phyloP scores from a whole-genome alignment of 2,113 vertebrate genomes.

The Macrotis lagotis region DNA sequence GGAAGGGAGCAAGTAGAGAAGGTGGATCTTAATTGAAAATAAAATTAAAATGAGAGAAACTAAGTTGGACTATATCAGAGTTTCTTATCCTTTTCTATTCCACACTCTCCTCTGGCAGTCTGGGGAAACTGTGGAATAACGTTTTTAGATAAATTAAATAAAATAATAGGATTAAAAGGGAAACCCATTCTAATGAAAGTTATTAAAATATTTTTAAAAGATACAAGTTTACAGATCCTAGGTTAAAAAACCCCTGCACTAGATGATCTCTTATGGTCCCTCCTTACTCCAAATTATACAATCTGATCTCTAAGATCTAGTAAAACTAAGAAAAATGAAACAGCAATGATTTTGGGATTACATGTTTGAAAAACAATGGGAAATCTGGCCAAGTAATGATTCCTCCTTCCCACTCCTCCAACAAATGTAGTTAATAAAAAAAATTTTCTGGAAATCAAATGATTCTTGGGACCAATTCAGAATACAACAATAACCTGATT shows the following conservation, averaged over 20 bases:
- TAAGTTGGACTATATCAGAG: not conserved
- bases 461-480: not conserved
- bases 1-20: not conserved
- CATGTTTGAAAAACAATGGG: not conserved
- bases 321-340: not conserved
- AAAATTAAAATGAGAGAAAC: too few species aligned
- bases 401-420: not conserved
- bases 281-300: too few species aligned
- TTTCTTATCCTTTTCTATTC: not conserved
- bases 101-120: not conserved
- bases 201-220: too few species aligned
- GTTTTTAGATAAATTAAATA: not conserved
- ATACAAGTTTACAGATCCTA: too few species aligned
- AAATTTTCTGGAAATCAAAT: too few species aligned
- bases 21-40: not conserved
- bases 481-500: too few species aligned
- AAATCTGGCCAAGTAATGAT: not conserved
- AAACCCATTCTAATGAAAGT: not conserved
- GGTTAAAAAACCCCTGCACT: too few species aligned
- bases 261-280: too few species aligned
- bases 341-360: conserved; percentile 5
- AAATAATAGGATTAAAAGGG: not conserved
- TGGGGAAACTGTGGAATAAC: not conserved
- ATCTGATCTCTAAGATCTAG: too few species aligned
- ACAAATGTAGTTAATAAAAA: too few species aligned